Evolutionary conservation across 2,113 vertebrate genomes (phyloP), one percentile per base, ranked within the genome.

Genomic region (Misgurnus mizolepis): DNA sequence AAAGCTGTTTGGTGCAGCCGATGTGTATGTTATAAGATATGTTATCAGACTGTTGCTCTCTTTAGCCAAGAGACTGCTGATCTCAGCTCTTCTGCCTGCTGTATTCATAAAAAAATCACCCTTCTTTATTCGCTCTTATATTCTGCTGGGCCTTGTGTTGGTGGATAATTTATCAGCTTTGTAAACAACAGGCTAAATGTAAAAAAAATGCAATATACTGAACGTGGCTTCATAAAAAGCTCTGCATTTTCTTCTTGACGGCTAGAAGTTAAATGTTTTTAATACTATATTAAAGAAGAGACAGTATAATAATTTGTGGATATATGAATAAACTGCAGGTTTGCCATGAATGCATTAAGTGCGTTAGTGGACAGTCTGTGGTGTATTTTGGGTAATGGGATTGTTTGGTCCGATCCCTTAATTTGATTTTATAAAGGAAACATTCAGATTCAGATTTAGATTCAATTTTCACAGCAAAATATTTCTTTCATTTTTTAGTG

Each of bases 201-300:
- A 79, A 71, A 77, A 75, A 75, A 66, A 70, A 81, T 34, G 49
- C 15, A 76, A 62, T 81, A 64, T 72, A 77, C 66, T n/a, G 62
- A 9, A 18, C 3, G 27, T 34, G 27, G n/a, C 65, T 79, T 67
- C 39, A 73, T 45, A 66, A 60, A 73, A 76, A 69, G 47, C 58
- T 80, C 47, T 7, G 45, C 14, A 62, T 70, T 60, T 60, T 4
- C 65, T 75, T 60, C 10, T 12, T 43, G 55, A 73, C 14, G 40
- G 55, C 55, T 34, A 34, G 27, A 34, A 34, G 27, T 34, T 34
- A 1, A 69, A 10, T 0, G 34, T n/a, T 53, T 73, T 43, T 58
- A 41, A 60, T 73, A 5, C 6, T 60, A 58, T 7, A 60, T 12
- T 7, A n/a, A 34, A 15, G 3, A n/a, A 55, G 15, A 40, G 0